phyloP scores from a whole-genome alignment of 64 coral and sea anemone genomes.

The Actinia equina region DNA sequence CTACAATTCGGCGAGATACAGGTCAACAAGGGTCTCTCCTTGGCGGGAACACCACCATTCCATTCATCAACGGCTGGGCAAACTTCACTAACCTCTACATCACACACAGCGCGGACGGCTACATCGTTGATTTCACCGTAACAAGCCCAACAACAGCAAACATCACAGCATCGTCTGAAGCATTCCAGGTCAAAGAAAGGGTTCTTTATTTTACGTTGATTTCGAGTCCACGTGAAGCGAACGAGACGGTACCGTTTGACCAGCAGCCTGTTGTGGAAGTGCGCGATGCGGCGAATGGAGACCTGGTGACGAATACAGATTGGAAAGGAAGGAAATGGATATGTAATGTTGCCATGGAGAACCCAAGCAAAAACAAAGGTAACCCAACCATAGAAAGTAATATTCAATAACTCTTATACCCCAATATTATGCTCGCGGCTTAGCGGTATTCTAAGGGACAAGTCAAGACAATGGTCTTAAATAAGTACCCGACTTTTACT shows the following conservation, averaged over 20 bases:
- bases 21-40: slow-evolving; percentile 31
- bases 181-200: slow-evolving; percentile 59
- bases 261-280: slow-evolving; percentile 49
- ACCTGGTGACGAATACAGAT: slow-evolving; percentile 58
- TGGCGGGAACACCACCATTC: slow-evolving; percentile 40
- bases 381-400: not conserved
- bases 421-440: too few relatives aligned
- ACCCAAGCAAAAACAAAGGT: slow-evolving; percentile 40
- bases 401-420: too few relatives aligned
- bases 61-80: slow-evolving; percentile 53
- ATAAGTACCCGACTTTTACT: too few relatives aligned
- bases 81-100: slow-evolving; percentile 69
- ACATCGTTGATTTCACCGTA: slow-evolving; percentile 57
- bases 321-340: slow-evolving; percentile 78
- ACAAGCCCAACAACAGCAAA: slow-evolving; percentile 29
- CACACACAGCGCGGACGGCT: slow-evolving; percentile 46
- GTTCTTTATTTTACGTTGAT: slow-evolving; percentile 45
- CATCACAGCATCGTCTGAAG: slow-evolving; percentile 12
- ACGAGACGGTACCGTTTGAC: slow-evolving; percentile 75
- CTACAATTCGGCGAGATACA: slow-evolving; percentile 44
- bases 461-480: too few relatives aligned
- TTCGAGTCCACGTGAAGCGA: slow-evolving; percentile 30
- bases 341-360: slow-evolving; percentile 18
- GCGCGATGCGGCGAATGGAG: slow-evolving; percentile 48
- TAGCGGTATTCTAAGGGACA: too few relatives aligned